Evolutionary conservation across 2,888 invertebrate species (phyloP).

Genomic region (Drosophila mimetica): DNA sequence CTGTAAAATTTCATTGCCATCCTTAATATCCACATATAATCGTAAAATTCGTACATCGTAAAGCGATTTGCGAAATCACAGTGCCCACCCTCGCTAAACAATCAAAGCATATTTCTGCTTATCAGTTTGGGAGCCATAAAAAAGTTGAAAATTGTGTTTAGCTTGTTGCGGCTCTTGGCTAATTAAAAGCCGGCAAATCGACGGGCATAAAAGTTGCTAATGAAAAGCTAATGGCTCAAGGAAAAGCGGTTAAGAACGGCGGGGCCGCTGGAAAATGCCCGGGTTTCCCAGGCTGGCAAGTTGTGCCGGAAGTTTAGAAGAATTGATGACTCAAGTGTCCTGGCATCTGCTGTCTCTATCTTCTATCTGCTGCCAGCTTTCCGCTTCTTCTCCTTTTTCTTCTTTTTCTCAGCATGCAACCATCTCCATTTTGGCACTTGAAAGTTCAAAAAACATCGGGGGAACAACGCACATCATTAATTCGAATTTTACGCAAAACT

Average conservation of each 20-base stretch:
- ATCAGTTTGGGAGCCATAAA: conserved; percentile 58
- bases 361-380: not conserved
- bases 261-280: conserved; percentile 9
- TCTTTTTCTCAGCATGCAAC: not conserved
- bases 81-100: conserved; percentile 30
- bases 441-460: conserved; percentile 2
- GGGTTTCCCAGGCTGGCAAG: not conserved
- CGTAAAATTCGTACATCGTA: conserved; percentile 63
- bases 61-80: conserved; percentile 60
- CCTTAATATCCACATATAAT: conserved; percentile 61
- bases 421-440: conserved; percentile 5
- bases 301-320: conserved; percentile 5
- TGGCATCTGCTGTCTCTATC: conserved; percentile 10
- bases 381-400: not conserved
- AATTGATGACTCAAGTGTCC: conserved; percentile 37
- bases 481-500: conserved; percentile 24
- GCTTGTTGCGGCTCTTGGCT: conserved; percentile 21
- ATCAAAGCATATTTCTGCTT: conserved; percentile 53
- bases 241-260: conserved; percentile 21
- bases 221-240: conserved; percentile 53
- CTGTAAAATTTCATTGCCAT: conserved; percentile 43
- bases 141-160: conserved; percentile 26
- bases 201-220: conserved; percentile 54
- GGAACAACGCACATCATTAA: conserved; percentile 36
- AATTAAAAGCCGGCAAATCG: conserved; percentile 54